phyloP scores from a whole-genome alignment of 1,140 invertebrate genomes.

The Eulimnadia texana region DNA sequence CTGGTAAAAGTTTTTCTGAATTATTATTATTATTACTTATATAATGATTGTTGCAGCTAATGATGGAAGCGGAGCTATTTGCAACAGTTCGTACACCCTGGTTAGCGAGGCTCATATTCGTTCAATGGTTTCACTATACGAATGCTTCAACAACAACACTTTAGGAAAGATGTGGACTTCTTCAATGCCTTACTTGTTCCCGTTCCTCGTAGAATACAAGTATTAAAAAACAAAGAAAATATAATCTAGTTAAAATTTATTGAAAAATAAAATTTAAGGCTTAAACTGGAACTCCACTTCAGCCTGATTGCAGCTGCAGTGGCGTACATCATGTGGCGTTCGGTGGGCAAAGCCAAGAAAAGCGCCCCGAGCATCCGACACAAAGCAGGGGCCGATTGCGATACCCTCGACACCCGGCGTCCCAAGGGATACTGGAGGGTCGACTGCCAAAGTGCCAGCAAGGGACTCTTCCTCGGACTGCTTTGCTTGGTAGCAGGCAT shows the following conservation, averaged over 20 bases:
- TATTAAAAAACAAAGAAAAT: conserved; percentile 19
- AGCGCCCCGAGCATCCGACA: conserved; percentile 11
- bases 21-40: background rate
- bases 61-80: background rate
- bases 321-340: conserved; percentile 44
- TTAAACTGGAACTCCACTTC: conserved; percentile 20
- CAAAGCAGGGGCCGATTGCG: background rate
- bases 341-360: conserved; percentile 32
- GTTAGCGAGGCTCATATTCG: conserved; percentile 34
- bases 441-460: conserved; percentile 41
- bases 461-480: conserved; percentile 44
- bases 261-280: too few species aligned
- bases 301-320: conserved; percentile 45
- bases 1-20: background rate
- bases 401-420: conserved; percentile 8
- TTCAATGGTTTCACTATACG: conserved; percentile 38
- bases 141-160: conserved; percentile 42
- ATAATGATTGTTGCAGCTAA: background rate
- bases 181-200: conserved; percentile 43
- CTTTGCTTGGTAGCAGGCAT: conserved; percentile 42
- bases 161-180: conserved; percentile 43
- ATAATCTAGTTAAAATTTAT: too few species aligned
- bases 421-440: conserved; percentile 22
- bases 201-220: conserved; percentile 47
- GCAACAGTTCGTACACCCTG: conserved; percentile 17